Evolutionary conservation across 2,113 vertebrate species (phyloP).

Genomic region (Guaruba guarouba): DNA sequence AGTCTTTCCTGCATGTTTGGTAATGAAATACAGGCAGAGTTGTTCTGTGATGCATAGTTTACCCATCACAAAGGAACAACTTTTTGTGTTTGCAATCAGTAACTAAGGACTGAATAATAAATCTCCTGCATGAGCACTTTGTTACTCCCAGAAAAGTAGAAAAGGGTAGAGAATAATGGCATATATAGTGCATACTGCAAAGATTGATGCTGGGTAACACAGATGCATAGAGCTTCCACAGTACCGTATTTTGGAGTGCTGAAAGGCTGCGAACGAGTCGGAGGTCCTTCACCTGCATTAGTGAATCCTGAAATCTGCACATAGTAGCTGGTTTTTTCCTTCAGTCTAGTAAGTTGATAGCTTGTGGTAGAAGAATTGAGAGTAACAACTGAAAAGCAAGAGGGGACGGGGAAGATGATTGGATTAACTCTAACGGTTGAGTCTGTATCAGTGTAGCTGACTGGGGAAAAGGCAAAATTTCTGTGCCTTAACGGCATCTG

Average conservation of each 20-base stretch:
- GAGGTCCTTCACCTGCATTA: slow-evolving; percentile 71
- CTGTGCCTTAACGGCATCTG: background rate
- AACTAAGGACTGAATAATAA: background rate
- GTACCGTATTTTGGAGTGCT: slow-evolving; percentile 58
- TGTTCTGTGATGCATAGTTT: background rate
- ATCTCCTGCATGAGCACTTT: background rate
- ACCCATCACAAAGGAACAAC: background rate
- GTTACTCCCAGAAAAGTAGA: background rate
- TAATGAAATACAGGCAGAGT: background rate
- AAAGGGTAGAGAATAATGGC: background rate
- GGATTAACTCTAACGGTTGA: background rate
- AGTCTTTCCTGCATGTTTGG: background rate
- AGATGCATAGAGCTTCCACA: background rate
- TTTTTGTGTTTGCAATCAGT: background rate
- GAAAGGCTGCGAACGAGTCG: slow-evolving; percentile 42
- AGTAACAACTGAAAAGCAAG: slow-evolving; percentile 69
- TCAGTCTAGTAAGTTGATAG: slow-evolving; percentile 61
- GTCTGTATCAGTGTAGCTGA: background rate
- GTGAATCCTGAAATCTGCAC: slow-evolving; percentile 80
- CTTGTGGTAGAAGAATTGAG: slow-evolving; percentile 55
- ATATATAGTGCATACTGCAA: background rate
- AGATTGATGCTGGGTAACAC: background rate
- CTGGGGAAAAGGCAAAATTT: background rate
- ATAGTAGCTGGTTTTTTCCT: slow-evolving; percentile 57
- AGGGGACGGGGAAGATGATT: background rate